Evolutionary conservation across 2,797 vertebrate species (phyloP).

Genomic region (Macropus fuliginosus): DNA sequence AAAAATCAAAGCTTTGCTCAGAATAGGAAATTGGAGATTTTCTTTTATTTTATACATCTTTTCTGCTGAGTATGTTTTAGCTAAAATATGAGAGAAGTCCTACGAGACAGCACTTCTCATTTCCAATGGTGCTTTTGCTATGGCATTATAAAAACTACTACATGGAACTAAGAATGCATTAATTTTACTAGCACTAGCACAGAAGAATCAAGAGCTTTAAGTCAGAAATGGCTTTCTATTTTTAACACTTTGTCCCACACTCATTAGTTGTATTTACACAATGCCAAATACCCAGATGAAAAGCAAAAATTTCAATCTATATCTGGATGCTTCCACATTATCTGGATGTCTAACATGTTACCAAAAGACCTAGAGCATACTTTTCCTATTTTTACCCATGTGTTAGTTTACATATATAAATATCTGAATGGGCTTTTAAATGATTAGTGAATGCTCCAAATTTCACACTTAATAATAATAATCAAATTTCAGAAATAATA

Average conservation of each 20-base stretch:
- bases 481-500: slow-evolving; percentile 59
- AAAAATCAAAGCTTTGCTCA: slow-evolving; percentile 85
- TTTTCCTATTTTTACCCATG: slow-evolving; percentile 36
- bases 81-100: slow-evolving; percentile 85
- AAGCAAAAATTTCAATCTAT: slow-evolving; percentile 61
- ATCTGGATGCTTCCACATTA: slow-evolving; percentile 48
- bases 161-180: slow-evolving; percentile 80
- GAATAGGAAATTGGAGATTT: slow-evolving; percentile 87
- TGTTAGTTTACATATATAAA: slow-evolving; percentile 16
- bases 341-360: slow-evolving; percentile 38
- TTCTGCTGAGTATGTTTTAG: slow-evolving; percentile 86
- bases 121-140: slow-evolving; percentile 80
- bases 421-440: slow-evolving; percentile 47
- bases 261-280: slow-evolving; percentile 60
- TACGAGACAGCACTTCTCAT: slow-evolving; percentile 82
- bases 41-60: slow-evolving; percentile 89
- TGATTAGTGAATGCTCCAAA: slow-evolving; percentile 38
- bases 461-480: not conserved
- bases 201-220: slow-evolving; percentile 77
- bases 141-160: slow-evolving; percentile 78
- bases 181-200: slow-evolving; percentile 73
- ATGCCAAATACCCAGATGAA: slow-evolving; percentile 39
- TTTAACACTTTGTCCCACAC: slow-evolving; percentile 60
- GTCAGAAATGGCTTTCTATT: slow-evolving; percentile 71
- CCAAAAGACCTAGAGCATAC: slow-evolving; percentile 48